These are phyloP conservation scores for Parauchenoglanis punctatus DNA, from an alignment of 2,797 vertebrate species.

Conservation along the genomic window DNA sequence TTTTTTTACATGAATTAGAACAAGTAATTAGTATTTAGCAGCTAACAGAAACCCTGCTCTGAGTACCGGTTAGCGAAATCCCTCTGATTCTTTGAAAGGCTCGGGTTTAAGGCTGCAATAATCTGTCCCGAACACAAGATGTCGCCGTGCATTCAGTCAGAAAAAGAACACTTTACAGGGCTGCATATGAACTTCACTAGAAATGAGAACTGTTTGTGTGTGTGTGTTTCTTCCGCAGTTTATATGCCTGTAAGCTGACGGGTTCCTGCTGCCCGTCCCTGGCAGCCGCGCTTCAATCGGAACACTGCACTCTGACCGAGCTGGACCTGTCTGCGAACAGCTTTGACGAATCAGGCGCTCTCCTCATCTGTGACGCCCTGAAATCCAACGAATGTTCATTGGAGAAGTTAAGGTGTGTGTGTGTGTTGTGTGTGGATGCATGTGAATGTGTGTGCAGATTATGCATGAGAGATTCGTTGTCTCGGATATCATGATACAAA, in stretches of 20 bases:
- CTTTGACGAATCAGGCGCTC: conserved; percentile 74
- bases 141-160: background rate
- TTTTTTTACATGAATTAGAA: too few species aligned
- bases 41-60: too few species aligned
- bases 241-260: conserved; percentile 71
- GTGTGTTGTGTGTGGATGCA: background rate
- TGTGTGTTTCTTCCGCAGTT: conserved; percentile 61
- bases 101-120: background rate
- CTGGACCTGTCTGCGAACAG: conserved; percentile 83
- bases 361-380: conserved; percentile 77
- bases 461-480: background rate
- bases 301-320: conserved; percentile 71
- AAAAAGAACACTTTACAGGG: background rate
- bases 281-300: conserved; percentile 66
- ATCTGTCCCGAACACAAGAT: background rate
- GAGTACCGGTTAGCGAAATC: background rate
- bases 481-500: too few species aligned
- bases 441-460: background rate
- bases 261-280: conserved; percentile 71
- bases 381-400: conserved; percentile 68
- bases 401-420: conserved; percentile 69
- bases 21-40: too few species aligned
- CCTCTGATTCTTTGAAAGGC: background rate
- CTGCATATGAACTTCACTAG: background rate
- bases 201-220: background rate